Evolutionary conservation across 2,113 vertebrate genomes (phyloP), one percentile per base, ranked within the genome.

Genomic region (Dunckerocampus dactyliophorus): DNA sequence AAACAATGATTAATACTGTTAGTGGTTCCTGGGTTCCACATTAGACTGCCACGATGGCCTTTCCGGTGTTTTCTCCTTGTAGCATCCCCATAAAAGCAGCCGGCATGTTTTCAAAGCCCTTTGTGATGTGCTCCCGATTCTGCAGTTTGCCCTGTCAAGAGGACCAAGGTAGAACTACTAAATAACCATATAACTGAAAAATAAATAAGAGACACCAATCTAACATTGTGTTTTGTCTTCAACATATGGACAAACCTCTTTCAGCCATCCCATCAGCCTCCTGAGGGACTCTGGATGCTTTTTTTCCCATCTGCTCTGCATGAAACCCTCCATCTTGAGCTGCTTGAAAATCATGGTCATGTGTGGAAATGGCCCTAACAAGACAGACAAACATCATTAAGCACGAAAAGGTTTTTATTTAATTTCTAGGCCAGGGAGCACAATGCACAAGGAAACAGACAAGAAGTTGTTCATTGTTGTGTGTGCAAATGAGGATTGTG

Each of bases 81-180:
- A 96, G 75, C 87, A 97, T 75, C 69, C 90, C 92, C 72, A 95
- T 93, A 58, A 97, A 97, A 45, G 93, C 93, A 60, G 60, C 56
- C 1, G 93, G 94, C 92, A 95, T 93, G 56, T 94, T 95, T 68
- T 93, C 90, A 88, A 96, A 96, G 69, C 94, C 94, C 74, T 90
- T 81, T 5, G 85, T 94, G 64, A 94, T 0, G 1, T 93, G 71
- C 68, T 97, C 94, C 0, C 24, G 75, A 45, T 2, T 89, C 73
- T 93, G 88, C 68, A 96, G 69, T 74, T 94, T 94, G 42, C 92
- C 93, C 93, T 98, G 87, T 43, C 57, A 47, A 67, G 24, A 24
- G 17, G 1, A 28, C 4, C 49, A 51, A 24, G 13, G 1, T 16
- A 69, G 59, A 45, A 61, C 16, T 34, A 1, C 54, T 4, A 9